phyloP scores from a whole-genome alignment of 2,797 vertebrate species.

The Anguilla pacifica region DNA sequence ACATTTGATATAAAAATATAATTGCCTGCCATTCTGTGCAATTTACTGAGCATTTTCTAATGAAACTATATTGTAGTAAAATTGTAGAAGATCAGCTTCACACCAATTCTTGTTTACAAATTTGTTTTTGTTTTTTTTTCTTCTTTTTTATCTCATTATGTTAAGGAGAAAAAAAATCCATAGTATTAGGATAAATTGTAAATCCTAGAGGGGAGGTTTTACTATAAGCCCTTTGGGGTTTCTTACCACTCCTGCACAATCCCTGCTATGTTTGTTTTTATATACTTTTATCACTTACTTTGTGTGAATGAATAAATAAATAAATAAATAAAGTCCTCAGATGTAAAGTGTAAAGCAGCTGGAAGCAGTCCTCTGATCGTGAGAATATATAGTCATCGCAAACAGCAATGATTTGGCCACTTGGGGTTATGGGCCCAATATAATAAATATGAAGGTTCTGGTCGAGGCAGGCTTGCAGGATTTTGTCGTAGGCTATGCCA shows the following conservation, averaged over 20 bases:
- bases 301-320: too few relatives aligned
- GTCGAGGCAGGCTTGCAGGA: background rate
- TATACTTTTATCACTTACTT: too few relatives aligned
- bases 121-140: too few relatives aligned
- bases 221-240: too few relatives aligned
- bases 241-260: too few relatives aligned
- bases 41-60: background rate
- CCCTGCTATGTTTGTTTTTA: too few relatives aligned
- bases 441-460: background rate
- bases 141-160: too few relatives aligned
- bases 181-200: too few relatives aligned
- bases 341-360: background rate
- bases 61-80: background rate
- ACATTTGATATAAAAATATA: background rate
- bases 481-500: background rate
- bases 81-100: background rate
- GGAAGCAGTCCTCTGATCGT: background rate
- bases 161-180: too few relatives aligned
- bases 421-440: background rate
- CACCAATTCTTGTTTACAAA: background rate
- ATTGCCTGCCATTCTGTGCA: background rate
- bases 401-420: background rate
- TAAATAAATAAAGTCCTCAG: background rate
- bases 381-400: background rate
- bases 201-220: too few relatives aligned